Conservation (phyloP, 2,888 invertebrate genomes). For the Drosophila austrosaltans region DNA sequence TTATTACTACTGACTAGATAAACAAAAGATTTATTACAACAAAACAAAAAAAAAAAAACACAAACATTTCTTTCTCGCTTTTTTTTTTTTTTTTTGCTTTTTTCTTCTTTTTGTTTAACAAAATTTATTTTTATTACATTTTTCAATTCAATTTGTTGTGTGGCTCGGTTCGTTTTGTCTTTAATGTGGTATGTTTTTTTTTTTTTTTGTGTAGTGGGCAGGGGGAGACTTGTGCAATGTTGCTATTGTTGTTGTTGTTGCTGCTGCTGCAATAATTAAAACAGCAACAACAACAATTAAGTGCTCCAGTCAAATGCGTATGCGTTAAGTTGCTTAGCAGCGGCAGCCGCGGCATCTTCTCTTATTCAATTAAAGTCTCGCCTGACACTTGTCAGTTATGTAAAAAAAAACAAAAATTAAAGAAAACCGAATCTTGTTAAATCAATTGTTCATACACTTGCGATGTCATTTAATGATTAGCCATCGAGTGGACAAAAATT, state of each 20-base stretch:
- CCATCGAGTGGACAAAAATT: constrained; percentile 12
- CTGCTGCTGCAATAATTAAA: constrained; percentile 64
- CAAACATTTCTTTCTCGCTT: constrained; percentile 45
- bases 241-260: constrained; percentile 43
- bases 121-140: constrained; percentile 75
- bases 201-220: background rate
- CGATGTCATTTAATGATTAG: constrained; percentile 14
- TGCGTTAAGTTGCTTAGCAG: constrained; percentile 35
- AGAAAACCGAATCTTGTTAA: constrained; percentile 12
- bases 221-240: constrained; percentile 61
- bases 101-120: constrained; percentile 44
- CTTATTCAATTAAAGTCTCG: constrained; percentile 54
- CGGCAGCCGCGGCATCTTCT: constrained; percentile 19
- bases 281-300: constrained; percentile 61
- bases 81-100: constrained; percentile 5
- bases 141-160: constrained; percentile 62
- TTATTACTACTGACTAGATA: constrained; percentile 23
- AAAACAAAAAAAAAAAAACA: constrained; percentile 36
- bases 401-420: constrained; percentile 44
- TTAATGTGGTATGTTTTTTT: constrained; percentile 37
- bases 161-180: constrained; percentile 57
- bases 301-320: constrained; percentile 63
- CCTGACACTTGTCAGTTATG: constrained; percentile 72
- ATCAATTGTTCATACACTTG: constrained; percentile 47
- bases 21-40: constrained; percentile 78